Base-by-base conservation (phyloP, 2,888 invertebrate genomes). In the Orchestes rusci region DNA sequence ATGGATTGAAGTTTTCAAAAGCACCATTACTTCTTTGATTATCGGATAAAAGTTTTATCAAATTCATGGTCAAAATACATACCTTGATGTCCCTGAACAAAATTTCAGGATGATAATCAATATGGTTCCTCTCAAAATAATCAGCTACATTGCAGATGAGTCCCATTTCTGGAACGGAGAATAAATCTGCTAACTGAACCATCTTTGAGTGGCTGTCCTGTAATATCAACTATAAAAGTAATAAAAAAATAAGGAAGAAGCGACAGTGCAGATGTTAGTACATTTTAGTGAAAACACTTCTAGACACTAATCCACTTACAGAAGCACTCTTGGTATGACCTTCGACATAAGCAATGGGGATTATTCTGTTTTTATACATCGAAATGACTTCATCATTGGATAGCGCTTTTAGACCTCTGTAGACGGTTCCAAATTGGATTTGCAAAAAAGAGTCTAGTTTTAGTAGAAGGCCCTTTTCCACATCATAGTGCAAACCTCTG, bases 401-500 rank as follows among this genome's bases (percentile, higher is more conserved):
- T 2, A 96, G 76, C 15, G 83, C 82, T 32, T 84, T 84, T 12
- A 89, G 68, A 2, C 95, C 95, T 56, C 87, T 73, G 67, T 92
- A 95, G 1, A 95, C 94, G 1, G 93, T 84, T 34, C 93, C 96
- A 64, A 92, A 78, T 68, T 97, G 96, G 54, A 97, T 93, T 78
- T 96, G 93, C 55, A 95, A 77, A 68, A 95, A 97, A 2, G 93
- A 91, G 70, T 97, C 96, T 57, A 97, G 74, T 68, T 97, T 97
- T 57, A 97, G 73, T 16, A 97, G 73, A 10, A 95, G 71, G 2
- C 96, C 94, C 70, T 93, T 92, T 68, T 91, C 86, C 61, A 95
- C 89, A 65, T 99, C 97, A 73, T 94, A 97, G 70, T 97, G 97
- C n/a, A 99, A 76, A 23, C 97, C 97, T 51, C 97, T 77, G 1